These are phyloP conservation scores for Eledona agricola DNA, from an alignment of 2,888 invertebrate genomes.

Conservation along the genomic window DNA sequence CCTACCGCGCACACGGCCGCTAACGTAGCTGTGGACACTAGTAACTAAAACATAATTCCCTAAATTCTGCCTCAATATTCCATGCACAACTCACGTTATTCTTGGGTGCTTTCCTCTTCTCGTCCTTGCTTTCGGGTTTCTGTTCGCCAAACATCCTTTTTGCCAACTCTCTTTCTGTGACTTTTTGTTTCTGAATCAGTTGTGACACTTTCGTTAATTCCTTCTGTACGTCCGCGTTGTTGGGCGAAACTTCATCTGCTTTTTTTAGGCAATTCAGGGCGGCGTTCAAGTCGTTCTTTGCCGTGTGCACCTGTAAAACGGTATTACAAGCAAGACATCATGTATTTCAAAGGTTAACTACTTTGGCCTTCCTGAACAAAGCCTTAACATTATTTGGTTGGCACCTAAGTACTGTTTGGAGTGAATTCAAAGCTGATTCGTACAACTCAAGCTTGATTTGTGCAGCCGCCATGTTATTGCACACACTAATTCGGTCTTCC, in stretches of 20 bases:
- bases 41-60: conserved; percentile 58
- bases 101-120: conserved; percentile 17
- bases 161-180: conserved; percentile 66
- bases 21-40: conserved; percentile 72
- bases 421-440: conserved; percentile 84
- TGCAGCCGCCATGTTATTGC: conserved; percentile 92
- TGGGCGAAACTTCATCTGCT: conserved; percentile 72
- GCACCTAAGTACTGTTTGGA: conserved; percentile 82
- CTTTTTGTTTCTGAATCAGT: conserved; percentile 58
- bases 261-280: conserved; percentile 74
- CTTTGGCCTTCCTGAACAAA: conserved; percentile 84
- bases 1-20: conserved; percentile 74
- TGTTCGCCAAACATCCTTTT: conserved; percentile 61
- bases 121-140: conserved; percentile 12
- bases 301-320: conserved; percentile 68
- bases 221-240: conserved; percentile 65
- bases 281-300: conserved; percentile 74
- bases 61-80: too few relatives aligned
- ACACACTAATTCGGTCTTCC: conserved; percentile 83
- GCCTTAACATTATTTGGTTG: conserved; percentile 93
- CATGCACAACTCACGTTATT: conserved; percentile 28
- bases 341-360: conserved; percentile 48
- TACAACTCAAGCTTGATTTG: conserved; percentile 88
- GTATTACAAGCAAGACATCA: background rate
- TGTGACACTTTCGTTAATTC: conserved; percentile 60